These are phyloP conservation scores for Drosophila ambigua DNA, from an alignment of 1,140 invertebrate genomes.

Conservation along the genomic window DNA sequence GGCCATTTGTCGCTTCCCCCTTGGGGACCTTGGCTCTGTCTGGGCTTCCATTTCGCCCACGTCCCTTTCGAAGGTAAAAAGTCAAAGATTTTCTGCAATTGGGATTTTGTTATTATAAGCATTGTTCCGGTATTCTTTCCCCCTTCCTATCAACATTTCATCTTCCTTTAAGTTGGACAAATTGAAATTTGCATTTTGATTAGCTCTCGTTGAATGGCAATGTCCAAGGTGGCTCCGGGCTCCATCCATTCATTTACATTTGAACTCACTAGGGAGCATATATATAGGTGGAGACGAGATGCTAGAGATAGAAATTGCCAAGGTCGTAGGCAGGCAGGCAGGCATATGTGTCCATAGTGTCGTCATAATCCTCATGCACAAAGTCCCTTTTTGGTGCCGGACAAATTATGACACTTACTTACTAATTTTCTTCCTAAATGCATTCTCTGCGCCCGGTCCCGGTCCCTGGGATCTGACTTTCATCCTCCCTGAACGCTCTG, in stretches of 20 bases:
- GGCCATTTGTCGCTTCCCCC: constrained; percentile 51
- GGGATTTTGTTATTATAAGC: constrained; percentile 45
- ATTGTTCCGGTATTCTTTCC: constrained; percentile 20
- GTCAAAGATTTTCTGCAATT: constrained; percentile 67
- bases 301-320: constrained; percentile 5
- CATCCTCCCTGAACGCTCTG: background rate
- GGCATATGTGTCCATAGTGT: constrained; percentile 56
- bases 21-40: constrained; percentile 30
- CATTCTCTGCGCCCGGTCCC: constrained; percentile 50
- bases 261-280: background rate
- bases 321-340: constrained; percentile 7
- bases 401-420: constrained; percentile 80
- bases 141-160: background rate
- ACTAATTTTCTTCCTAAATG: constrained; percentile 81
- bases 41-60: constrained; percentile 29
- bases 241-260: constrained; percentile 53
- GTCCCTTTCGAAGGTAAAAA: constrained; percentile 62
- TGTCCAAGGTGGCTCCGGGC: constrained; percentile 25
- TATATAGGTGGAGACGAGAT: background rate
- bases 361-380: constrained; percentile 72
- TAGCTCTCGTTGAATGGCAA: constrained; percentile 47
- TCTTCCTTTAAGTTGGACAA: constrained; percentile 49
- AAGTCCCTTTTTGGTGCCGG: constrained; percentile 56
- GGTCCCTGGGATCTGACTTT: background rate
- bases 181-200: constrained; percentile 82